Evolutionary conservation across 2,888 invertebrate species (phyloP).

Genomic region (Drosophila anomelani): DNA sequence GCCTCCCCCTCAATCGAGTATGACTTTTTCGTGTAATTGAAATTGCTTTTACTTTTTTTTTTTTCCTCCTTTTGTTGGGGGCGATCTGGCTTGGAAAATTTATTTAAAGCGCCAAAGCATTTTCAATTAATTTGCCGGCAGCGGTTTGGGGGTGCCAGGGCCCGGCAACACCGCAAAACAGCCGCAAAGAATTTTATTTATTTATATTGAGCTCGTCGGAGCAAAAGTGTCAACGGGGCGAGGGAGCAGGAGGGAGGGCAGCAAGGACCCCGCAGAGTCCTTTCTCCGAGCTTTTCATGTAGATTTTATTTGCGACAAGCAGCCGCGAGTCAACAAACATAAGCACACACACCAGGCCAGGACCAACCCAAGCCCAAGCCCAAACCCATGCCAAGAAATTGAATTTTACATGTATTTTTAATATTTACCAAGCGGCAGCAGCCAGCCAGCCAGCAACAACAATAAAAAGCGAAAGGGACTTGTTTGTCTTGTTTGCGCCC

Average conservation of each 20-base stretch:
- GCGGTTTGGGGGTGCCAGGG: conserved; percentile 33
- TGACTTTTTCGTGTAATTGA: conserved; percentile 60
- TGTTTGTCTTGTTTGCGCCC: conserved; percentile 57
- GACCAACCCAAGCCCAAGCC: conserved; percentile 12
- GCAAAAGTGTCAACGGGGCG: conserved; percentile 64
- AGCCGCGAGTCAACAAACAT: conserved; percentile 70
- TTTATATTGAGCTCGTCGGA: conserved; percentile 52
- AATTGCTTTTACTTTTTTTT: conserved; percentile 54
- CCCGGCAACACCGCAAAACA: conserved; percentile 55
- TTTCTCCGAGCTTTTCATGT: conserved; percentile 61
- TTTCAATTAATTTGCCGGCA: conserved; percentile 71
- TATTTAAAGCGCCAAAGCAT: conserved; percentile 55
- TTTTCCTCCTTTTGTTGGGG: conserved; percentile 1
- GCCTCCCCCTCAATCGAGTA: background rate
- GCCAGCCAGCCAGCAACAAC: conserved; percentile 29
- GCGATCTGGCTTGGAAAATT: conserved; percentile 43
- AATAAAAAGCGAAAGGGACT: conserved; percentile 47
- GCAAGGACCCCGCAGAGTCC: conserved; percentile 25
- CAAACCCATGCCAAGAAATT: conserved; percentile 63
- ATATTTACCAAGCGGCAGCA: conserved; percentile 54
- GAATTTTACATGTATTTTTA: conserved; percentile 76
- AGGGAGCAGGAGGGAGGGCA: background rate
- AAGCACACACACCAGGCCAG: conserved; percentile 52
- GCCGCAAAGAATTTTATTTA: conserved; percentile 73
- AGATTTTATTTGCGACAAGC: conserved; percentile 73